A percentile compares a stretch with the other conserved stretches of the same genome.
phyloP scores from a whole-genome alignment of 2,797 vertebrate genomes.

The Anabas testudineus region DNA sequence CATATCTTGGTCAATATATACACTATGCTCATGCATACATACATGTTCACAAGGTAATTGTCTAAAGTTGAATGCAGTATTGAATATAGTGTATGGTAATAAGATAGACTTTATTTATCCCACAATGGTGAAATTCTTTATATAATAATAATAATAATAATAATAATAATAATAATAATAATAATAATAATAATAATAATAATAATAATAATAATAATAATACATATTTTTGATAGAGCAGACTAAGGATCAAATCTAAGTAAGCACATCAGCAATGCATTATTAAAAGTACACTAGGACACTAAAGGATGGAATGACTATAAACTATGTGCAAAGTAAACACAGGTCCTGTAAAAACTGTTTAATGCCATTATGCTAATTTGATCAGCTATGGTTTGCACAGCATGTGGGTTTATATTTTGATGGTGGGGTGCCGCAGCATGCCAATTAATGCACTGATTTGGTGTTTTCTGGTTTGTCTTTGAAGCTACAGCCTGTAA shows the following conservation, averaged over 20 bases:
- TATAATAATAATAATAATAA: no score
- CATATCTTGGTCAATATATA: neutral
- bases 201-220: no score
- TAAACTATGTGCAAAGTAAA: neutral
- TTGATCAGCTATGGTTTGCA: slow-evolving; percentile 23
- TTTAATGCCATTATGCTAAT: slow-evolving; percentile 21
- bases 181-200: no score
- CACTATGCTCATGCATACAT: neutral
- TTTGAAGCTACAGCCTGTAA: slow-evolving; percentile 20
- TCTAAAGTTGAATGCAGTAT: no score
- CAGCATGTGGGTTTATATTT: slow-evolving; percentile 23
- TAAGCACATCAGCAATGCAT: neutral
- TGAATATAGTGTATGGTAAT: no score
- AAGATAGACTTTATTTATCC: no score
- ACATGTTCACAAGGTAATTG: no score
- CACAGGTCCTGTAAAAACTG: neutral
- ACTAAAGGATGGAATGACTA: neutral
- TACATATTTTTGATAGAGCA: neutral
- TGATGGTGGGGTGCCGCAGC: slow-evolving; percentile 2
- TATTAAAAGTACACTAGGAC: neutral
- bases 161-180: no score
- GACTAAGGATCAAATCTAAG: neutral
- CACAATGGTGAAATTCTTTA: no score
- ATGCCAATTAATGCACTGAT: slow-evolving; percentile 23
- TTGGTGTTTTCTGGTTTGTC: neutral